Percentiles rank a stretch among this genome's conserved stretches.
Conservation (phyloP, 2,797 vertebrate genomes). For the Agapornis canus region DNA sequence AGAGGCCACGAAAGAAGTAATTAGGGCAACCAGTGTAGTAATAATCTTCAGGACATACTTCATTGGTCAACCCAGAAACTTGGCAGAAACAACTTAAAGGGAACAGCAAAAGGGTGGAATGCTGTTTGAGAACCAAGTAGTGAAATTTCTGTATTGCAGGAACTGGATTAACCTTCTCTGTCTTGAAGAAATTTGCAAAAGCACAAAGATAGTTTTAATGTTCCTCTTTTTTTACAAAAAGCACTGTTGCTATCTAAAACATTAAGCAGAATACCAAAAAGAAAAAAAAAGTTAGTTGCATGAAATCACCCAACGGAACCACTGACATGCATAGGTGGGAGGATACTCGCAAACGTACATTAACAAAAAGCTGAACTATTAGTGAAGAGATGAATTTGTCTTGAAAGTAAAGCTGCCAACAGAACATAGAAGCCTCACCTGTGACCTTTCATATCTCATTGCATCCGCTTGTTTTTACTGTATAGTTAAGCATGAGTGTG, state of each 20-base stretch:
- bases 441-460: not conserved
- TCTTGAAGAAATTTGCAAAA: not conserved
- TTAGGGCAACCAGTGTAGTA: not conserved
- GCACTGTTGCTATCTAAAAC: not conserved
- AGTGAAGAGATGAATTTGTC: not conserved
- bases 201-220: not conserved
- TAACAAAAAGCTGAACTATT: not conserved
- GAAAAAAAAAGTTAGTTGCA: not conserved
- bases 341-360: not conserved
- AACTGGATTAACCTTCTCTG: not conserved
- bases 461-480: not conserved
- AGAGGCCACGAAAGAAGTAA: not conserved
- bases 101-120: not conserved
- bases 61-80: not conserved
- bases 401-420: not conserved
- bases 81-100: not conserved
- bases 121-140: not conserved
- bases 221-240: not conserved
- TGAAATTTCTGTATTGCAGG: not conserved
- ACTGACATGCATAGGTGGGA: not conserved
- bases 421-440: not conserved
- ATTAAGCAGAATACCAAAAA: not conserved
- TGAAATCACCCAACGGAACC: not conserved
- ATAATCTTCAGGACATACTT: not conserved
- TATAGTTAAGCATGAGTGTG: not conserved